Base-by-base conservation (phyloP, 2,797 vertebrate genomes). In the Labeo calbasu region DNA sequence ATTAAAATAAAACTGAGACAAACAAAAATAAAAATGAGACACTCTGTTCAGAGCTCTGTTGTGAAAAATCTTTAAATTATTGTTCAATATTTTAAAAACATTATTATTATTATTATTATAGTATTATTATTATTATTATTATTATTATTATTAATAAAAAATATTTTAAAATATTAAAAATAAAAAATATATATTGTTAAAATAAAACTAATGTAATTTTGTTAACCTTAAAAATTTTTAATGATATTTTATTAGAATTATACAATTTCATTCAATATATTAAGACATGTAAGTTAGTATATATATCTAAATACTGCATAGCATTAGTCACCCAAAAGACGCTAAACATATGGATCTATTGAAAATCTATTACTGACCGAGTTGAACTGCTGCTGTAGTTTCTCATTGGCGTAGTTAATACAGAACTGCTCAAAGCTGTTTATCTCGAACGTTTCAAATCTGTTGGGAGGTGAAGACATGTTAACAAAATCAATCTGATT, bases 361-460 rank as follows among this genome's bases (percentile, higher is more conserved):
- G 28, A 55, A 51, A 19, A 5, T 76, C 43, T 57, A 25, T 55
- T 40, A 86, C 97, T 95, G 93, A 99, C 98, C 88, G 91, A 98
- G 92, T 98, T 99, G 90, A 99, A 99, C 92, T 99, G 98, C 91
- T 99, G 98, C 91, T 99, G 98, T n/a, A 99, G 96, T 81, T 99
- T 99, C 89, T 99, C 98, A 0, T 99, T 99, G 86, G 98, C 98
- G 0, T 99, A 99, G 94, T 99, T 99, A 93, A 99, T 99, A 90
- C 98, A 99, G 87, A 99, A 99, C 93, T 99, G 98, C 83, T 99
- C 98, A 43, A 99, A 99, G 89, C 98, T 99, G 91, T 99, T 99
- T 19, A 97, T 88, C 89, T 99, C 98, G 75, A 99, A 99, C 0
- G 98, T 99, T 93, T 99, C 98, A 81, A 99, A 99, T 91, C 98